phyloP scores from a whole-genome alignment of 2,113 vertebrate species.

The Entomyzon cyanotis region DNA sequence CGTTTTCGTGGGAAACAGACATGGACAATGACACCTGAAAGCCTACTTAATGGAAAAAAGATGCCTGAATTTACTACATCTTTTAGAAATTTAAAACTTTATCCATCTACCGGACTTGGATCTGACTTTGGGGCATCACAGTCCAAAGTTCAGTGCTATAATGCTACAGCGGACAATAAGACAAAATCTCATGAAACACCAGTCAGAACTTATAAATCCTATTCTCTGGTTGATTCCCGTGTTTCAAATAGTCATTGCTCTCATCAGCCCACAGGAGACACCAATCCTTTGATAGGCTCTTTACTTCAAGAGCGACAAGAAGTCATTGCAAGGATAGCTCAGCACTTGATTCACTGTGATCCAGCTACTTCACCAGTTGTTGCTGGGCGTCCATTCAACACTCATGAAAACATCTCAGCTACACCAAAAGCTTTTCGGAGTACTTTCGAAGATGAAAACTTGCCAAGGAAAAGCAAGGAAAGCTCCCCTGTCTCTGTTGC shows the following conservation, averaged over 20 bases:
- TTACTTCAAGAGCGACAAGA: constrained; percentile 95
- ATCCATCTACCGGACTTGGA: constrained; percentile 73
- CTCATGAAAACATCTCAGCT: constrained; percentile 65
- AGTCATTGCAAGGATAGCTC: constrained; percentile 95
- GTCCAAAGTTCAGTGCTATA: constrained; percentile 74
- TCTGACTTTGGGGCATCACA: constrained; percentile 71
- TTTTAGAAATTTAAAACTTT: constrained; percentile 82
- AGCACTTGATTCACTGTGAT: constrained; percentile 95
- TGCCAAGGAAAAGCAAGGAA: constrained; percentile 86
- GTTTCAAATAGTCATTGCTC: constrained; percentile 72
- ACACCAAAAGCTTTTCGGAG: constrained; percentile 80
- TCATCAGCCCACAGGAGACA: constrained; percentile 77
- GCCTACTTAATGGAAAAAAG: constrained; percentile 64
- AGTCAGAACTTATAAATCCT: constrained; percentile 84
- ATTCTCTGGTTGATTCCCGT: constrained; percentile 79
- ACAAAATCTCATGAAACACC: constrained; percentile 72
- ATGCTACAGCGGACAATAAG: constrained; percentile 73
- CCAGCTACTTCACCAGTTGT: constrained; percentile 84
- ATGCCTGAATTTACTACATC: constrained; percentile 73
- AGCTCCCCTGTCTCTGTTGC: constrained; percentile 25
- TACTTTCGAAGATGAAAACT: constrained; percentile 74
- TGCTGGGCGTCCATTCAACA: constrained; percentile 77
- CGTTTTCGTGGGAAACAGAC: constrained; percentile 77
- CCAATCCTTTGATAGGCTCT: constrained; percentile 91
- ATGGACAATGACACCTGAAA: constrained; percentile 73